Base-by-base conservation (phyloP, 2,113 vertebrate species). In the Sinocyclocheilus rhinocerous region DNA sequence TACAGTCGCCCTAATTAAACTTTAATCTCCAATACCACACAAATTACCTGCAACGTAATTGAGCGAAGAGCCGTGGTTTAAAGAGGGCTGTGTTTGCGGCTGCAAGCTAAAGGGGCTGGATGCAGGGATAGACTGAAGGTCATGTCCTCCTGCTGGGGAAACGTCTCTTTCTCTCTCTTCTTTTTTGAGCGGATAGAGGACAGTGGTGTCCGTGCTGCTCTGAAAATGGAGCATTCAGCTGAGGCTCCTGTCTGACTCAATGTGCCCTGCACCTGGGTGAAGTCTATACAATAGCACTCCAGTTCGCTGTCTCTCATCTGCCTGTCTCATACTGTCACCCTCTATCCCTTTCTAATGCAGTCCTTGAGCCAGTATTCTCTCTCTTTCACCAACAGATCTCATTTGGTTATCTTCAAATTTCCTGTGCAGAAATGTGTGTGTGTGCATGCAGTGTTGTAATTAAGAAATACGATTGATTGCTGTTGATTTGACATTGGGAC, bases 21-120 rank as follows among this genome's bases (percentile, higher is more conserved):
- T 94, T 94, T 94, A 95, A 95, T 95, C 94, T 94, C 91, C 93
- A 91, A 93, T 93, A 95, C 93, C 89, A 91, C 91, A 87, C 95
- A 95, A 95, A 95, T 93, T 93, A 94, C 93, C 94, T 95, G 94
- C 93, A 93, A 93, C 85, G 84, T 93, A 93, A 92, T 92, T 90
- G 91, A 94, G 90, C 57, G 65, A 87, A 90, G 85, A 89, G 90
- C 91, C 81, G 86, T 87, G 90, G 88, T 90, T 92, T 85, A 79
- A 86, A 76, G 79, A 83, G 83, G 33, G 83, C 33, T 81, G 77
- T 55, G 81, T 76, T 69, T 36, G 48, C 18, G 67, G 42, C 39
- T 50, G 81, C 18, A 48, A 48, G 59, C 24, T 76, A 76, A 33
- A 80, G 63, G 84, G 84, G 61, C 50, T 78, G 69, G 76, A 87